phyloP scores from a whole-genome alignment of 2,113 vertebrate species.

The Antechinus flavipes region DNA sequence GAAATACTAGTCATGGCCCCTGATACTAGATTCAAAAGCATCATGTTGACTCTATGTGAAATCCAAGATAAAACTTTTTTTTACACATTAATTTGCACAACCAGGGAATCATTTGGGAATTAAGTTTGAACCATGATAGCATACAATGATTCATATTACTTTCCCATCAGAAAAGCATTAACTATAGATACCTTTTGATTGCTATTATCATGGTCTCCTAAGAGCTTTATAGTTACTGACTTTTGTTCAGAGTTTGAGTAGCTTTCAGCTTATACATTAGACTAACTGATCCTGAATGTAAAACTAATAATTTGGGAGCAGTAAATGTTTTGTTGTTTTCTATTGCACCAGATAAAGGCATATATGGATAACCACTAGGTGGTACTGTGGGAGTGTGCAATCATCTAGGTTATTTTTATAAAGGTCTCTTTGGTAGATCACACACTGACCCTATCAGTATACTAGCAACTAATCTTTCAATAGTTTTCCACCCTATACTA shows the following conservation, averaged over 20 bases:
- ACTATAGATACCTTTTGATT: neutral
- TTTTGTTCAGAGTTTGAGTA: neutral
- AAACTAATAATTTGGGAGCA: neutral
- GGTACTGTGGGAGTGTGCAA: neutral
- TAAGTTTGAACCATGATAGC: neutral
- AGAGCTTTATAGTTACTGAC: neutral
- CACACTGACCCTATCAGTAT: neutral
- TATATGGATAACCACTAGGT: neutral
- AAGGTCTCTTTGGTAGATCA: neutral
- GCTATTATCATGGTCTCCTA: neutral
- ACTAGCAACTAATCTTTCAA: neutral
- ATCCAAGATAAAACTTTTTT: neutral
- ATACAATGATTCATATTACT: neutral
- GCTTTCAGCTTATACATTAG: neutral
- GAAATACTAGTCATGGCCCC: neutral
- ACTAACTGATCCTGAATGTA: neutral
- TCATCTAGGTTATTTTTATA: neutral
- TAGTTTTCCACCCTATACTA: neutral
- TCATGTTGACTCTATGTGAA: neutral
- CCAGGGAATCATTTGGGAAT: neutral
- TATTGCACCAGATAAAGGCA: neutral
- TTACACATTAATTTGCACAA: neutral
- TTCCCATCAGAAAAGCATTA: neutral
- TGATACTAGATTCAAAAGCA: neutral
- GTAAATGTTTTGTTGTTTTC: neutral